phyloP scores from a whole-genome alignment of 2,888 invertebrate species.

The Myopa tessellatipennis region DNA sequence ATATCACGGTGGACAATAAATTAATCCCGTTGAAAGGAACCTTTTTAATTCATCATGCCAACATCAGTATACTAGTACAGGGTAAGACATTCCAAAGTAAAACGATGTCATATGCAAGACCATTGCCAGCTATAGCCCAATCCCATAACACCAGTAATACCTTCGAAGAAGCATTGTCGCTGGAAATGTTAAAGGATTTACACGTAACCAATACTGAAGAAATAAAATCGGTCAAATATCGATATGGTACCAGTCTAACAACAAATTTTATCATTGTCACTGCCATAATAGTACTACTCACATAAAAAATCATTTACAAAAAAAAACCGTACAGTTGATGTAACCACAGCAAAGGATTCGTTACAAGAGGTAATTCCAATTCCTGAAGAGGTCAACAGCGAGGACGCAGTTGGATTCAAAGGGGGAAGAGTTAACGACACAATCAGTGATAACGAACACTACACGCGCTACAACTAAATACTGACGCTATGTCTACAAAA shows the following conservation, averaged over 20 bases:
- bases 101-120: constrained; percentile 17
- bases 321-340: not conserved
- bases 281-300: not conserved
- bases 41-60: constrained; percentile 25
- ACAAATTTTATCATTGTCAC: constrained; percentile 22
- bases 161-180: constrained; percentile 20
- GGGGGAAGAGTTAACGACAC: constrained; percentile 19
- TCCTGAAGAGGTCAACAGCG: constrained; percentile 13
- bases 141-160: constrained; percentile 14
- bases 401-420: constrained; percentile 9
- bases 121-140: constrained; percentile 28
- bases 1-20: constrained; percentile 15
- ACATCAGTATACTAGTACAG: constrained; percentile 9
- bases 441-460: not conserved
- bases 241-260: constrained; percentile 22
- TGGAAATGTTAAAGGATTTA: constrained; percentile 25
- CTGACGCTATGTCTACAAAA: no score
- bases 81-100: constrained; percentile 23
- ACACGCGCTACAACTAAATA: not conserved
- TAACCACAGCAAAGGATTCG: constrained; percentile 10
- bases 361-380: constrained; percentile 18
- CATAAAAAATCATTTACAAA: constrained; percentile 9
- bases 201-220: constrained; percentile 27
- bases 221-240: constrained; percentile 23
- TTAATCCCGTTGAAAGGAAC: constrained; percentile 12